These are phyloP conservation scores for Tor tambroides DNA, from an alignment of 2,113 vertebrate genomes.

Conservation along the genomic window DNA sequence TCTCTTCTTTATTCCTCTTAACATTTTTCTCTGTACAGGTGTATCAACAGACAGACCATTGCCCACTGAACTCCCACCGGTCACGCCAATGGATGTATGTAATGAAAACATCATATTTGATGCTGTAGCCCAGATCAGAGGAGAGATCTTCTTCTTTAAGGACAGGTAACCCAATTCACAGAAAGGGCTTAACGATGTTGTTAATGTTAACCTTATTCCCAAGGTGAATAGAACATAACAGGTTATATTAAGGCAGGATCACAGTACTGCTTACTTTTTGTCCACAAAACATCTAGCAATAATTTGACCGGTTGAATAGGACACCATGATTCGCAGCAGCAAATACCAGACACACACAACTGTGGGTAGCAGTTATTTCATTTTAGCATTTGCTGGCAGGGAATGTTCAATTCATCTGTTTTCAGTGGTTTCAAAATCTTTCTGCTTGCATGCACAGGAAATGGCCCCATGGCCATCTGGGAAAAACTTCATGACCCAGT, in stretches of 20 bases:
- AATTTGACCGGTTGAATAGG: neutral
- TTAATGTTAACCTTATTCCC: neutral
- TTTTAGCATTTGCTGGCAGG: conserved; percentile 1
- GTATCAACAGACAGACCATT: conserved; percentile 76
- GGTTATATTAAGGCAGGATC: neutral
- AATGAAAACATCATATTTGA: conserved; percentile 88
- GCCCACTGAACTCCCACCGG: conserved; percentile 86
- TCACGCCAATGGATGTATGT: conserved; percentile 93
- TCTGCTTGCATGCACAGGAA: conserved; percentile 27
- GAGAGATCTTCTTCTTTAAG: conserved; percentile 97
- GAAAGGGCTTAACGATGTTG: neutral
- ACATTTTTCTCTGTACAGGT: conserved; percentile 71
- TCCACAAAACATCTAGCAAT: neutral
- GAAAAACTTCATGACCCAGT: conserved; percentile 29
- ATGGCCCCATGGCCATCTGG: neutral
- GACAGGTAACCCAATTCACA: conserved; percentile 81
- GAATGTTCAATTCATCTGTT: conserved; percentile 11
- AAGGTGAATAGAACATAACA: neutral
- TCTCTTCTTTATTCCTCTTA: neutral
- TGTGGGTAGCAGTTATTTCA: conserved; percentile 17
- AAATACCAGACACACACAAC: neutral
- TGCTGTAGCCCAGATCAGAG: conserved; percentile 90
- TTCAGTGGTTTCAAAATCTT: conserved; percentile 28
- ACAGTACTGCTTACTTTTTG: neutral
- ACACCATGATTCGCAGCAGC: too few relatives aligned